Conservation (phyloP, 2,797 vertebrate species). For the Ciconia nigra region DNA sequence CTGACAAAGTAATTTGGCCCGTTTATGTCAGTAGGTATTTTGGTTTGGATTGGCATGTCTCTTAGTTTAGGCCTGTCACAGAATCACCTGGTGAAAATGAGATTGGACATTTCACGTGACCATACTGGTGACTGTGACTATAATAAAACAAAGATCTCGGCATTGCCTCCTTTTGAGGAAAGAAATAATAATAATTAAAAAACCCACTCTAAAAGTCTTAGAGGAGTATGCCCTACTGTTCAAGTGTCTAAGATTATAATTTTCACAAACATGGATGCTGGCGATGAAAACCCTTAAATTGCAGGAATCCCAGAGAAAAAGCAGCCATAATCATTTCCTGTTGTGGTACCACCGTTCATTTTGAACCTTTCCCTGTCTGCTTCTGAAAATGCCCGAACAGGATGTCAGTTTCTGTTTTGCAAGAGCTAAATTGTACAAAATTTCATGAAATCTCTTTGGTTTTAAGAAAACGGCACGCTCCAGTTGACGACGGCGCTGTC, state of each 20-base stretch:
- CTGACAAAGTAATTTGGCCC: neutral
- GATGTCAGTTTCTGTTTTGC: neutral
- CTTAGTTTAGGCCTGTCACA: neutral
- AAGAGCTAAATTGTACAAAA: neutral
- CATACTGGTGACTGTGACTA: neutral
- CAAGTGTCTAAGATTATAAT: neutral
- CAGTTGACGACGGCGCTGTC: rapidly evolving
- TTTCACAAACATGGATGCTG: neutral
- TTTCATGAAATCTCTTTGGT: neutral
- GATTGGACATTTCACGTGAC: neutral
- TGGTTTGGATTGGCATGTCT: neutral
- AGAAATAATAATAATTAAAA: neutral
- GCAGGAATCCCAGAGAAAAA: neutral
- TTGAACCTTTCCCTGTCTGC: rapidly evolving
- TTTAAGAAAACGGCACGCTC: rapidly evolving
- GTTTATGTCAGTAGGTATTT: neutral
- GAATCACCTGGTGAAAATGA: neutral
- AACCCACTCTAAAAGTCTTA: neutral
- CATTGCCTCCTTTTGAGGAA: neutral
- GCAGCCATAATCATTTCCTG: neutral
- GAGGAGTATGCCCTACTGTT: neutral
- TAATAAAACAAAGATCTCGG: neutral
- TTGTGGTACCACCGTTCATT: neutral
- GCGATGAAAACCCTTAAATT: neutral
- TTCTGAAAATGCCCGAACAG: neutral